Percentiles rank a stretch among this genome's conserved stretches.
Evolutionary conservation across 2,113 vertebrate species (phyloP).

Genomic region (Syngnathoides biaculeatus): DNA sequence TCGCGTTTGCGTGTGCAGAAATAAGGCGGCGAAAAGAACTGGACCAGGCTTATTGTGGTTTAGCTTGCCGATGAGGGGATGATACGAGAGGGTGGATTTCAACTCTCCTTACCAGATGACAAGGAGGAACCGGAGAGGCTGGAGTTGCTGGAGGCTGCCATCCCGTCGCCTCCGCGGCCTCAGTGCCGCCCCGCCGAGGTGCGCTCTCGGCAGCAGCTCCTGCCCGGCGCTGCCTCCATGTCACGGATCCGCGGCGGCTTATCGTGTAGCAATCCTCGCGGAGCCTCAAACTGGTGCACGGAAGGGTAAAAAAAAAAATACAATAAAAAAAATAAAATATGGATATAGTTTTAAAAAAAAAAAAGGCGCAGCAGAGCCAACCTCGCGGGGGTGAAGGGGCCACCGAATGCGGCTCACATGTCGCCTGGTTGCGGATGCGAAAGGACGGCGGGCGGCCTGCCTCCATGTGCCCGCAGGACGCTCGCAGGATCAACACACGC

Average conservation of each 20-base stretch:
- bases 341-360: too few relatives aligned
- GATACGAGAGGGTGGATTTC: background rate
- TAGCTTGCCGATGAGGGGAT: background rate
- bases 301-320: conserved; percentile 2
- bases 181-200: conserved; percentile 64
- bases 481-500: conserved; percentile 58
- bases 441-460: conserved; percentile 23
- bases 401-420: background rate
- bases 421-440: background rate
- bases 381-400: background rate
- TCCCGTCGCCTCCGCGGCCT: conserved; percentile 65
- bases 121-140: conserved; percentile 94
- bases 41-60: background rate
- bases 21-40: background rate
- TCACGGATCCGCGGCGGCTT: conserved; percentile 20
- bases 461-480: conserved; percentile 74
- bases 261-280: conserved; percentile 22
- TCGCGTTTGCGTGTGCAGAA: background rate
- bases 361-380: conserved; percentile 17
- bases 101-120: conserved; percentile 86
- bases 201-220: conserved; percentile 50
- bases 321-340: background rate
- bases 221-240: conserved; percentile 64
- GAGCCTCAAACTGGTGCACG: conserved; percentile 8
- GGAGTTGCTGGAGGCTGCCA: conserved; percentile 97